Evolutionary conservation across 1,140 invertebrate genomes (phyloP).

Genomic region (Doryteuthis pealeii): DNA sequence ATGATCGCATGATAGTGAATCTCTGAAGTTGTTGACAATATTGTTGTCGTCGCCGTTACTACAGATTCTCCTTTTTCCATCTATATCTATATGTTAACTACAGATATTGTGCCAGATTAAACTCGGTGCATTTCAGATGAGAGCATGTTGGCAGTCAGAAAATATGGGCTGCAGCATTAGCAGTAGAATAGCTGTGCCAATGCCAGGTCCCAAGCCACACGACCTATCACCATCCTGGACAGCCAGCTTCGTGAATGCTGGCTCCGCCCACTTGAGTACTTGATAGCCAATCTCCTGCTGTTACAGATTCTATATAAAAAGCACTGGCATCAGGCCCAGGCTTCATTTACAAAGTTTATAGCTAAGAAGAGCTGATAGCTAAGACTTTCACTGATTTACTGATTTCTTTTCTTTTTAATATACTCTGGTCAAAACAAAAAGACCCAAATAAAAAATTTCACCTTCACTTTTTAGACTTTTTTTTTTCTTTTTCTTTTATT

Average conservation of each 20-base stretch:
- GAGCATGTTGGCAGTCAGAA: conserved; percentile 8
- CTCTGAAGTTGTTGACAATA: background rate
- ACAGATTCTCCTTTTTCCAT: background rate
- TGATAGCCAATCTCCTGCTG: conserved; percentile 10
- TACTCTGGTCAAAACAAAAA: too few species aligned
- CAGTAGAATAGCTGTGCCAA: background rate
- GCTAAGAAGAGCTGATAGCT: too few species aligned
- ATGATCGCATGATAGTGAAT: too few species aligned
- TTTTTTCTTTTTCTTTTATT: too few species aligned
- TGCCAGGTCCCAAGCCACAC: conserved; percentile 14
- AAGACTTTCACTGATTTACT: too few species aligned
- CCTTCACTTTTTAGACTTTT: too few species aligned
- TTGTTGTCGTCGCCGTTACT: too few species aligned
- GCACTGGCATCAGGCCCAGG: background rate
- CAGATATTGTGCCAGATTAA: background rate
- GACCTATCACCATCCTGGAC: conserved; percentile 7
- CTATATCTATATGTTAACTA: conserved; percentile 3
- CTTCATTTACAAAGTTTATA: too few species aligned
- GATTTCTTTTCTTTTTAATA: too few species aligned
- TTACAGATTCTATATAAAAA: conserved; percentile 4
- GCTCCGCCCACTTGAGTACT: background rate
- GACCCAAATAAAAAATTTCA: too few species aligned
- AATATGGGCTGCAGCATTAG: background rate
- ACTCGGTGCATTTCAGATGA: conserved; percentile 1
- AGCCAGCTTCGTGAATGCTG: background rate